phyloP scores from a whole-genome alignment of 2,888 invertebrate species.

The Rhamnusium bicolor region DNA sequence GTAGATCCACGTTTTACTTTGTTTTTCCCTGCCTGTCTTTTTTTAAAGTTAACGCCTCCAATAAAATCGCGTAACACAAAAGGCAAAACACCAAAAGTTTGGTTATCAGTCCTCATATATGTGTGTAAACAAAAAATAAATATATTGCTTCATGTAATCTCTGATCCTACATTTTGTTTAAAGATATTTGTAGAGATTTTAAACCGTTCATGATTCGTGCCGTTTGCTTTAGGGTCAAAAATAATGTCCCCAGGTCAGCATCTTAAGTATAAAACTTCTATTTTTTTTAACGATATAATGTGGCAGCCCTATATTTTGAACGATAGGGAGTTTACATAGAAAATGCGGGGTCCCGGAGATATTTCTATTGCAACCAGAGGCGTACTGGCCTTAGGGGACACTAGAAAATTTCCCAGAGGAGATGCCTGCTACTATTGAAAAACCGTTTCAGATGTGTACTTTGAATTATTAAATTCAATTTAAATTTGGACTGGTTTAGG shows the following conservation, averaged over 20 bases:
- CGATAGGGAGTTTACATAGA: conserved; percentile 3
- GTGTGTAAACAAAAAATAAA: too few relatives aligned
- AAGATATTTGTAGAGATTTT: not conserved
- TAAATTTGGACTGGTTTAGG: conserved; percentile 58
- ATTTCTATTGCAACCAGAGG: conserved; percentile 50
- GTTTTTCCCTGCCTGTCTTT: too few relatives aligned
- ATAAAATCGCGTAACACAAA: too few relatives aligned
- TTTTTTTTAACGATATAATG: conserved; percentile 25
- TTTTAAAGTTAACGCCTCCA: too few relatives aligned
- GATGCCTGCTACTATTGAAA: conserved; percentile 59
- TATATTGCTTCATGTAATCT: too few relatives aligned
- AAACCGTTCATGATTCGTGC: not conserved
- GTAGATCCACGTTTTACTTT: too few relatives aligned
- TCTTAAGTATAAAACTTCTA: not conserved
- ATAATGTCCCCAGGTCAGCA: conserved; percentile 2
- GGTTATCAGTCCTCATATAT: too few relatives aligned
- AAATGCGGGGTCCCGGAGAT: conserved; percentile 37
- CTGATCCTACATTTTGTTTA: too few relatives aligned
- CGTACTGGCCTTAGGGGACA: conserved; percentile 60
- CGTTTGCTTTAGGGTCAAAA: not conserved
- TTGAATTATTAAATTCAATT: conserved; percentile 66
- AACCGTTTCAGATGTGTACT: conserved; percentile 59
- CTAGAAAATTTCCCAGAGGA: conserved; percentile 64
- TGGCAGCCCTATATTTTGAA: conserved; percentile 19
- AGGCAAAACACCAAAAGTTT: too few relatives aligned